Conservation (phyloP, 2,888 invertebrate genomes). For the Agonum fuliginosum region DNA sequence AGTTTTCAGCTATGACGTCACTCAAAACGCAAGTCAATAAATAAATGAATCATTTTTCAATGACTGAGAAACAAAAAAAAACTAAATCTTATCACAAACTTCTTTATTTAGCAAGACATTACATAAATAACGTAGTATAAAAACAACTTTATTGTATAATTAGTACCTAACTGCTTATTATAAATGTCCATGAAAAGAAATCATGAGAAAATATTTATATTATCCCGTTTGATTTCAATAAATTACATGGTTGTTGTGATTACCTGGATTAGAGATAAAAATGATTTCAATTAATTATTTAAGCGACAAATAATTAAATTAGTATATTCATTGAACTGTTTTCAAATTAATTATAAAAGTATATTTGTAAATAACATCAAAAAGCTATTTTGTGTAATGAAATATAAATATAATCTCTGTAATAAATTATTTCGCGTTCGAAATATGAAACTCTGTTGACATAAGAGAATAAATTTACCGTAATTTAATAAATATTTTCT, state of each 20-base stretch:
- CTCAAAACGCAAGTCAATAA: no score
- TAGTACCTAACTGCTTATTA: constrained; percentile 15
- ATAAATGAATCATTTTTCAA: neutral
- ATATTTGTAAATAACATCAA: neutral
- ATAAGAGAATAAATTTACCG: neutral
- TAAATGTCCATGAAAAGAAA: constrained; percentile 23
- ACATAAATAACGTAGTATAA: neutral
- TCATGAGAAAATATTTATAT: neutral
- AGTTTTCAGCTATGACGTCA: neutral
- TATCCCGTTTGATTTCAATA: neutral
- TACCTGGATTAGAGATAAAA: no score
- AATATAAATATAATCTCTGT: neutral
- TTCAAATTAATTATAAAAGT: neutral
- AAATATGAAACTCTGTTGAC: constrained; percentile 19
- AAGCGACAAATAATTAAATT: neutral
- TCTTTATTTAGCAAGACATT: neutral
- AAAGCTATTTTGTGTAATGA: neutral
- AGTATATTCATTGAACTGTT: neutral
- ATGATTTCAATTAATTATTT: no score
- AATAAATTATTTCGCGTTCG: neutral
- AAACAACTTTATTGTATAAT: constrained; percentile 3
- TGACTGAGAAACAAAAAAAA: neutral
- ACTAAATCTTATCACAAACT: neutral
- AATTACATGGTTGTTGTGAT: no score
- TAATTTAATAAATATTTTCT: constrained; percentile 36